A percentile compares a stretch with the other conserved stretches of the same genome.
Conservation (phyloP, 2,797 vertebrate genomes). For the Atherinosoma microstoma region DNA sequence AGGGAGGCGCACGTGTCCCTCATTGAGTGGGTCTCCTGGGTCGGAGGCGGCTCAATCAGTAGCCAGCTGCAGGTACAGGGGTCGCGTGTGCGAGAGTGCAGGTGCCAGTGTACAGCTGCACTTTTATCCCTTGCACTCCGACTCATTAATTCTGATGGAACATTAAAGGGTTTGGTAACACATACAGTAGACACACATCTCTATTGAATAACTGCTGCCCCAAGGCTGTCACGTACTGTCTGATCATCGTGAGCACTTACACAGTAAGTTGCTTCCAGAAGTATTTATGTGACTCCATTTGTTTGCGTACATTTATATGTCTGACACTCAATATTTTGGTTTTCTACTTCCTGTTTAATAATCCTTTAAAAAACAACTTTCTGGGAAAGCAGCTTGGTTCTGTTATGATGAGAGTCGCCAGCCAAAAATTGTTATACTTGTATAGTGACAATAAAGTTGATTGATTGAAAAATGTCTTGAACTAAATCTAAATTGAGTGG, state of each 20-base stretch:
- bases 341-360: neutral
- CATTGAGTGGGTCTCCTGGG: conserved; percentile 69
- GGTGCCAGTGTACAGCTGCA: conserved; percentile 77
- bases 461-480: neutral
- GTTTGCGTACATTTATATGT: neutral
- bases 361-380: neutral
- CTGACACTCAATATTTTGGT: neutral
- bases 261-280: neutral
- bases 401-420: neutral
- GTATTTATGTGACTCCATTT: neutral
- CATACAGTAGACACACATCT: conserved; percentile 37
- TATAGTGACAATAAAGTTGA: neutral
- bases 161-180: conserved; percentile 65
- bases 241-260: conserved; percentile 14
- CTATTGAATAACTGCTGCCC: conserved; percentile 30
- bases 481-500: neutral
- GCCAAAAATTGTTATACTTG: neutral
- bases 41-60: conserved; percentile 78
- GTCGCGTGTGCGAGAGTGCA: conserved; percentile 52
- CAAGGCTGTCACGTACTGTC: conserved; percentile 45
- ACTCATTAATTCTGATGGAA: conserved; percentile 77
- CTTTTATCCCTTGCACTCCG: conserved; percentile 70
- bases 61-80: conserved; percentile 79
- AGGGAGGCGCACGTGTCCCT: conserved; percentile 68
- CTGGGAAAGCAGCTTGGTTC: neutral